A percentile compares a stretch with the other conserved stretches of the same genome.
phyloP scores from a whole-genome alignment of 2,888 invertebrate genomes.

The Aleiodes leptofemur region DNA sequence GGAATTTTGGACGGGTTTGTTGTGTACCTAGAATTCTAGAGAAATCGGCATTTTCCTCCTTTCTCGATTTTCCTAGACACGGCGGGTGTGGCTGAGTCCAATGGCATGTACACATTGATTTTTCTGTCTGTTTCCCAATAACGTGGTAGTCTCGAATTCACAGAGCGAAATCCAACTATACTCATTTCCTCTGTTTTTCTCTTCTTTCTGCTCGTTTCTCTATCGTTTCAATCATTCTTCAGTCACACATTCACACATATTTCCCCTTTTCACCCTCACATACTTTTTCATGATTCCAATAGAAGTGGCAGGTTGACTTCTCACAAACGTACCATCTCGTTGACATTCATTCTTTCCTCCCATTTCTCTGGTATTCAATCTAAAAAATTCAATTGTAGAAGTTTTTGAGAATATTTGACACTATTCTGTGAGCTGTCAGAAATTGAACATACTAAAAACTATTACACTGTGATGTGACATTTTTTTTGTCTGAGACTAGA shows the following conservation, averaged over 20 bases:
- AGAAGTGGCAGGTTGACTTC: constrained; percentile 21
- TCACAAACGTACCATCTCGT: not conserved
- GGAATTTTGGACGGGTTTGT: constrained; percentile 28
- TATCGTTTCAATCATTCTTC: not conserved
- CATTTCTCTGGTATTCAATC: not conserved
- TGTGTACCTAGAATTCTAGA: constrained; percentile 21
- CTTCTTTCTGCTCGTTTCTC: not conserved
- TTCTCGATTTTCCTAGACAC: constrained; percentile 36
- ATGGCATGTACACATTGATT: constrained; percentile 64
- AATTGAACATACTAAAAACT: too few species aligned
- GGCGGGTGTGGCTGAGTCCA: constrained; percentile 46
- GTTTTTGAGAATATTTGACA: too few species aligned
- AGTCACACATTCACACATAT: constrained; percentile 1
- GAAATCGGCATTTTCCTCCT: constrained; percentile 34
- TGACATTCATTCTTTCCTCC: constrained; percentile 27
- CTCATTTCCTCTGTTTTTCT: not conserved
- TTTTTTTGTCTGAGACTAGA: too few species aligned
- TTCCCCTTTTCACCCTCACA: constrained; percentile 7
- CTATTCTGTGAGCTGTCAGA: too few species aligned
- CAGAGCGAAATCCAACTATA: constrained; percentile 50
- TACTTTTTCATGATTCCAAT: not conserved
- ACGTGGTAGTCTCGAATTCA: constrained; percentile 60
- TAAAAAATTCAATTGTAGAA: constrained; percentile 17
- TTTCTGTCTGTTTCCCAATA: constrained; percentile 70
- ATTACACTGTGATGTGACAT: too few species aligned